These are phyloP conservation scores for Pararge aegeria DNA, from an alignment of 1,140 invertebrate genomes.

Conservation along the genomic window DNA sequence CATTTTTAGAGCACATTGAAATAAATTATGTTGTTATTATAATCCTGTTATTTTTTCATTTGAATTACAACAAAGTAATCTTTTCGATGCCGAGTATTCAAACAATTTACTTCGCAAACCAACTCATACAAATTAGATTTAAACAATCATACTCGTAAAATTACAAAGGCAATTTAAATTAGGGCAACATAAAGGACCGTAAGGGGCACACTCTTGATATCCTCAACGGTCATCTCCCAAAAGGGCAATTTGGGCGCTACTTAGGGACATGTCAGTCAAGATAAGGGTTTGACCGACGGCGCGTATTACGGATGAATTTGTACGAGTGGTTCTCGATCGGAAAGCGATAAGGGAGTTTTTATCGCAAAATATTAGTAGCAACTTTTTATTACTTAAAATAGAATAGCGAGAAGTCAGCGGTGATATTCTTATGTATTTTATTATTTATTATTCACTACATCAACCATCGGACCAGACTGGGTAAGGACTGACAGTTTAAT, in stretches of 20 bases:
- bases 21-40: too few species aligned
- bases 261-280: constrained; percentile 44
- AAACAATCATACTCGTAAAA: constrained; percentile 13
- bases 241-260: constrained; percentile 43
- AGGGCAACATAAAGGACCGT: constrained; percentile 13
- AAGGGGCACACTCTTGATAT: constrained; percentile 16
- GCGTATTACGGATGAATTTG: constrained; percentile 32
- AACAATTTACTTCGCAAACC: too few species aligned
- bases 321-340: constrained; percentile 28
- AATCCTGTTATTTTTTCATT: too few species aligned
- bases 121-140: constrained; percentile 2
- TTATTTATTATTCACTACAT: too few species aligned
- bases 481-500: too few species aligned
- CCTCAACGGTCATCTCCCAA: constrained; percentile 31
- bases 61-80: too few species aligned
- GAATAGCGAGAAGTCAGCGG: too few species aligned
- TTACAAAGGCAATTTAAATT: constrained; percentile 24
- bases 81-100: too few species aligned
- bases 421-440: too few species aligned
- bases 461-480: too few species aligned
- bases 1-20: too few species aligned
- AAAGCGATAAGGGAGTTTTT: neutral
- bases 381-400: neutral
- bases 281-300: constrained; percentile 39
- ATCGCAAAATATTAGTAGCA: neutral